Evolutionary conservation across 1,140 invertebrate species (phyloP).

Genomic region (Meteorus sp.): DNA sequence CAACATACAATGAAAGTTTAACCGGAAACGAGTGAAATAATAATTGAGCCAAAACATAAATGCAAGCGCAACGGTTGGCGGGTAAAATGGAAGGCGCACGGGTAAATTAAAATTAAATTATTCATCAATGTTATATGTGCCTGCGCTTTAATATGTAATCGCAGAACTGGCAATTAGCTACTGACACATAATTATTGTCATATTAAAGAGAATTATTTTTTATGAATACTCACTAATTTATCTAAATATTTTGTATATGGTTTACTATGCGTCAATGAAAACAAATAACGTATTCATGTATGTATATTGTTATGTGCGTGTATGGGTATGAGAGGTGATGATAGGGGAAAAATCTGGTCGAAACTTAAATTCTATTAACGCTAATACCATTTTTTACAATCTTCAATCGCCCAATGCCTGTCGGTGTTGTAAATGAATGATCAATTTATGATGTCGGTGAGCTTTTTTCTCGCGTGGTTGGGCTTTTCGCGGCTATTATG

Average conservation of each 20-base stretch:
- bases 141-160: conserved; percentile 6
- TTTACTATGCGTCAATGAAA: no score
- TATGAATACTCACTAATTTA: not conserved
- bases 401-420: conserved; percentile 7
- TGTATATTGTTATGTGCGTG: no score
- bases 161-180: conserved; percentile 19
- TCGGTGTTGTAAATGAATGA: conserved; percentile 44
- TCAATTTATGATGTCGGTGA: conserved; percentile 42
- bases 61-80: conserved; percentile 5
- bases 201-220: conserved; percentile 16
- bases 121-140: conserved; percentile 15
- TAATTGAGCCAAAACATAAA: conserved; percentile 19
- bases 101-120: conserved; percentile 21
- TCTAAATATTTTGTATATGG: no score
- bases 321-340: no score
- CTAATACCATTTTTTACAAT: conserved; percentile 25
- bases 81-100: not conserved
- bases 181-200: conserved; percentile 11
- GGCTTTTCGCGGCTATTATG: not conserved
- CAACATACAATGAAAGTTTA: conserved; percentile 24
- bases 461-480: conserved; percentile 9
- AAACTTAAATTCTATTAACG: conserved; percentile 3
- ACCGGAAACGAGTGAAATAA: conserved; percentile 23
- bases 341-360: no score
- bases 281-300: no score